Evolutionary conservation across 2,113 vertebrate species (phyloP).

Genomic region (Oreamnos americanus): DNA sequence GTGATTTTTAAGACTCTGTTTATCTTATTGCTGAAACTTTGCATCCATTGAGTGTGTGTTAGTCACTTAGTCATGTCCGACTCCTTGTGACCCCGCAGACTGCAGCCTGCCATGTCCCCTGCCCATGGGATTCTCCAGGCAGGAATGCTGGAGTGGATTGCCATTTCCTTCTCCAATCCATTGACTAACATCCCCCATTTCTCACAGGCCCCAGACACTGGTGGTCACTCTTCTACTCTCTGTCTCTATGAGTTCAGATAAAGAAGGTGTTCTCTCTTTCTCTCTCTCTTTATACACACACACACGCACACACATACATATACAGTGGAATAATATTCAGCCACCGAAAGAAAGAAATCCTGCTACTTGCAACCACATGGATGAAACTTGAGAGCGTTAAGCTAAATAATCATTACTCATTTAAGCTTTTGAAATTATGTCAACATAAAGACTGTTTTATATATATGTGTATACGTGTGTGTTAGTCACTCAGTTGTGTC

Average conservation of each 20-base stretch:
- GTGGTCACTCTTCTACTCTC: too few relatives aligned
- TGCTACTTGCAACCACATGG: neutral
- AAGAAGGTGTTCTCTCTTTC: neutral
- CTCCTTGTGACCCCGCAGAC: neutral
- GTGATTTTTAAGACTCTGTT: neutral
- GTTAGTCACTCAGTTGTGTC: too few relatives aligned
- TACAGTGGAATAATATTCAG: neutral
- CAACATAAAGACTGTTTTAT: neutral
- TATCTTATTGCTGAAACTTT: neutral
- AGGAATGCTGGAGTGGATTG: neutral
- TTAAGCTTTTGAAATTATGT: neutral
- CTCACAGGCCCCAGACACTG: neutral
- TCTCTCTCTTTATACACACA: too few relatives aligned
- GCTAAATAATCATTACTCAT: neutral
- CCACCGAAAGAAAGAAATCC: neutral
- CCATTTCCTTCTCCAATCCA: neutral
- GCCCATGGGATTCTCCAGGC: neutral
- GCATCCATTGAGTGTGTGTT: neutral
- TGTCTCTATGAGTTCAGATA: neutral
- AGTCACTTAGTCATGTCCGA: neutral
- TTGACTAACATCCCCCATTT: neutral
- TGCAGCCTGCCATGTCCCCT: neutral
- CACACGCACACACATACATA: accelerated
- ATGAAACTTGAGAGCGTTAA: neutral
- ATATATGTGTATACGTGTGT: neutral